phyloP scores from a whole-genome alignment of 2,888 invertebrate genomes.

The Antitype chi region DNA sequence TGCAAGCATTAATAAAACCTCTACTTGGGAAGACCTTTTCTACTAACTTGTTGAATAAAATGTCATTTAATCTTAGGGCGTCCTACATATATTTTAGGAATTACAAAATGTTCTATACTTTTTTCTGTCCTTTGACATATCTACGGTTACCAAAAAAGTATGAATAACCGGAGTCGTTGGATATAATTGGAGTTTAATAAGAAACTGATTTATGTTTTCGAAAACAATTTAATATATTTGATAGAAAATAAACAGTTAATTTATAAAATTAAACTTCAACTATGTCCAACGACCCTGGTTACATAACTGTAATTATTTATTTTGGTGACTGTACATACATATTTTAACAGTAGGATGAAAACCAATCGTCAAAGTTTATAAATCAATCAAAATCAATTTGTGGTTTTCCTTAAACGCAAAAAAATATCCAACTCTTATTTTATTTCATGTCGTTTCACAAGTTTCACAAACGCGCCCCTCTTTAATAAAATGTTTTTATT shows the following conservation, averaged over 20 bases:
- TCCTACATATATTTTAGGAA: not conserved
- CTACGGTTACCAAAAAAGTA: too few species aligned
- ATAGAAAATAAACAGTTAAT: too few species aligned
- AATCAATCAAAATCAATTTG: not conserved
- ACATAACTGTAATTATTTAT: too few species aligned
- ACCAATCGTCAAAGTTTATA: not conserved
- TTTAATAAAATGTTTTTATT: slow-evolving; percentile 48
- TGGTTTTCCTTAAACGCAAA: not conserved
- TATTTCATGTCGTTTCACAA: slow-evolving; percentile 36
- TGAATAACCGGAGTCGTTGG: too few species aligned
- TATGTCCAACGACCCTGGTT: too few species aligned
- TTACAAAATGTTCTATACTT: not conserved
- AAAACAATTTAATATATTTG: too few species aligned
- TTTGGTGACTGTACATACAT: too few species aligned
- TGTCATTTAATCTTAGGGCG: slow-evolving; percentile 17
- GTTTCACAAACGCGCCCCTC: slow-evolving; percentile 20
- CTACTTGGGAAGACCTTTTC: slow-evolving; percentile 30
- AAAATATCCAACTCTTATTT: slow-evolving; percentile 16
- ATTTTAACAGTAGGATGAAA: not conserved
- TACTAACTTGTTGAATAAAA: slow-evolving; percentile 43
- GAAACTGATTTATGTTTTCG: too few species aligned
- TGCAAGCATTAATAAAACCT: slow-evolving; percentile 47
- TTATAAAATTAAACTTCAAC: too few species aligned
- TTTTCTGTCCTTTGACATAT: not conserved
- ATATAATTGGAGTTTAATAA: too few species aligned